These are phyloP conservation scores for Callospermophilus lateralis DNA, from an alignment of 2,113 vertebrate species.

Conservation along the genomic window DNA sequence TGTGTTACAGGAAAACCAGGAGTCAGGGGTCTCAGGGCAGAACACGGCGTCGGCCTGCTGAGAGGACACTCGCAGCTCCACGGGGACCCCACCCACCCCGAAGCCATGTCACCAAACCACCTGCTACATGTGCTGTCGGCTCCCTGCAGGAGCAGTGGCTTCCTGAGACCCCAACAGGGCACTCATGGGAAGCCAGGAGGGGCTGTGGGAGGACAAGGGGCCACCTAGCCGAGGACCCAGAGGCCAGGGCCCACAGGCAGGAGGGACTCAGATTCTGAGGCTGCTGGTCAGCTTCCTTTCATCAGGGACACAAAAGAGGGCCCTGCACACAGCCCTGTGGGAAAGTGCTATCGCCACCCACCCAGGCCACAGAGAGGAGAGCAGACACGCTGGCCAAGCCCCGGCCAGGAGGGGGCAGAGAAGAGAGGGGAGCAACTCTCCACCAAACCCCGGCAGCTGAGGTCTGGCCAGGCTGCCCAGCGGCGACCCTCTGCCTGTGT, in stretches of 20 bases:
- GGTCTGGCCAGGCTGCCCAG: too few relatives aligned
- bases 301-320: accelerated
- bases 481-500: too few relatives aligned
- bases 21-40: not conserved
- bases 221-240: too few relatives aligned
- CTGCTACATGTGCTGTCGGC: not conserved
- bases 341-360: accelerated
- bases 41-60: too few relatives aligned
- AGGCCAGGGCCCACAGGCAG: accelerated
- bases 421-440: not conserved
- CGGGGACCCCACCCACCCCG: accelerated
- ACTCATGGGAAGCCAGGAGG: not conserved
- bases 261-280: too few relatives aligned
- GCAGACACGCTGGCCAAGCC: not conserved
- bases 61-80: too few relatives aligned
- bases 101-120: not conserved
- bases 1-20: accelerated
- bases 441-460: too few relatives aligned
- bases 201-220: not conserved
- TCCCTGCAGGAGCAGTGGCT: not conserved
- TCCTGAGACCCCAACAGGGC: not conserved
- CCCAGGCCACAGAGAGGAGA: not conserved
- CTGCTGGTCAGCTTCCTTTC: not conserved
- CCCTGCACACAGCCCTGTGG: too few relatives aligned
- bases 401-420: conserved; percentile 46